Evolutionary conservation across 2,888 invertebrate species (phyloP), one percentile per base, ranked within the genome.

Genomic region (Oxytorus armatus): DNA sequence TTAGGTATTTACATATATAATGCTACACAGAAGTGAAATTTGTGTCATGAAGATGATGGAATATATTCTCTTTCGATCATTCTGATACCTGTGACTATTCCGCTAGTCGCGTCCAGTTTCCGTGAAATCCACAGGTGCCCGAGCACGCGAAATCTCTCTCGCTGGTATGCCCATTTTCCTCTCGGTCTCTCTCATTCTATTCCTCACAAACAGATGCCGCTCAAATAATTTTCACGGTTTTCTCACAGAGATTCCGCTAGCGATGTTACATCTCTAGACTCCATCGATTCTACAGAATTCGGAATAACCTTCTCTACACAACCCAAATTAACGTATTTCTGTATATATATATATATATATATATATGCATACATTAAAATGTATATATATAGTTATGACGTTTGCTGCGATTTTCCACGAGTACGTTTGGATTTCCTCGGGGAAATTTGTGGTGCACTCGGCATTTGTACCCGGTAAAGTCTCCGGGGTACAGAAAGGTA

Each of bases 401-500:
- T n/a, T n/a, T n/a, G n/a, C n/a, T n/a, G n/a, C 66, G 89, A 88
- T 89, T 89, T 88, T 86, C 84, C 78, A 83, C 87, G 86, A 88
- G 86, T 89, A 84, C 83, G 82, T 85, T 85, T 85, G 85, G 89
- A 89, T 89, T 89, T 90, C 89, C 89, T 89, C 86, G 85, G 89
- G 89, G 89, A 90, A 89, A 89, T 89, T 90, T 89, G 88, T 84
- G 4, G 47, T 18, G n/a, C n/a, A n/a, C n/a, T n/a, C n/a, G n/a
- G n/a, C n/a, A n/a, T n/a, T n/a, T n/a, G n/a, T n/a, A n/a, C n/a
- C n/a, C n/a, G n/a, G n/a, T n/a, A n/a, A n/a, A n/a, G n/a, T n/a
- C n/a, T n/a, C n/a, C n/a, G n/a, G n/a, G n/a, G n/a, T n/a, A n/a
- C n/a, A n/a, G n/a, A n/a, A n/a, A n/a, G n/a, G n/a, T n/a, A n/a